Base-by-base conservation (phyloP, 1,140 invertebrate genomes). In the Bacillus rossius region DNA sequence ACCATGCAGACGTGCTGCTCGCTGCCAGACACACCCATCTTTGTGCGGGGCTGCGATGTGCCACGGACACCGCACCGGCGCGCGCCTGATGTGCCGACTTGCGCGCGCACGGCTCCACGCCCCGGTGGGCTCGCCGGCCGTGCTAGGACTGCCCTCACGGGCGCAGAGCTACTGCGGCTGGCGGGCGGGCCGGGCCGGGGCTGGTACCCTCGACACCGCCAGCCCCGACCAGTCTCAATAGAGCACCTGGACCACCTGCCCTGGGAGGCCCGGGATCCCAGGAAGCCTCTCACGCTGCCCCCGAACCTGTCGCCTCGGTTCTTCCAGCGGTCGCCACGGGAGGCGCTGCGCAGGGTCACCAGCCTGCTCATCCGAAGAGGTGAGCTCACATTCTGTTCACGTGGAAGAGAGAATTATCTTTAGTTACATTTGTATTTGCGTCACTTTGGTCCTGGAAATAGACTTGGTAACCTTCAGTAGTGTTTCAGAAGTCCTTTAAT, bases 331-430 rank as follows among this genome's bases (percentile, higher is more conserved):
- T 91, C 87, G 61, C 89, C 89, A 29, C 80, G 88, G 66, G 89
- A 91, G 74, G 88, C 89, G 42, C 78, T 92, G 57, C 79, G 89
- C 68, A 83, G 89, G 73, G 89, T 92, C 65, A 91, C 88, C 69
- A 91, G 88, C 79, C 84, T 92, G 74, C 81, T 92, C 71, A 92
- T 92, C 74, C 81, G 87, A 53, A 90, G 89, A 85, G 86, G 86
- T 88, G 76, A 80, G 55, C n/a, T n/a, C n/a, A n/a, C n/a, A n/a
- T n/a, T n/a, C n/a, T n/a, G n/a, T n/a, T n/a, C n/a, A n/a, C n/a
- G n/a, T n/a, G n/a, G n/a, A n/a, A n/a, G n/a, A n/a, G n/a, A n/a
- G n/a, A n/a, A n/a, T n/a, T n/a, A n/a, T n/a, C n/a, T n/a, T n/a
- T n/a, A n/a, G n/a, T n/a, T n/a, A n/a, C n/a, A n/a, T n/a, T n/a